Evolutionary conservation across 2,888 invertebrate genomes (phyloP).

Genomic region (Acleris literana): DNA sequence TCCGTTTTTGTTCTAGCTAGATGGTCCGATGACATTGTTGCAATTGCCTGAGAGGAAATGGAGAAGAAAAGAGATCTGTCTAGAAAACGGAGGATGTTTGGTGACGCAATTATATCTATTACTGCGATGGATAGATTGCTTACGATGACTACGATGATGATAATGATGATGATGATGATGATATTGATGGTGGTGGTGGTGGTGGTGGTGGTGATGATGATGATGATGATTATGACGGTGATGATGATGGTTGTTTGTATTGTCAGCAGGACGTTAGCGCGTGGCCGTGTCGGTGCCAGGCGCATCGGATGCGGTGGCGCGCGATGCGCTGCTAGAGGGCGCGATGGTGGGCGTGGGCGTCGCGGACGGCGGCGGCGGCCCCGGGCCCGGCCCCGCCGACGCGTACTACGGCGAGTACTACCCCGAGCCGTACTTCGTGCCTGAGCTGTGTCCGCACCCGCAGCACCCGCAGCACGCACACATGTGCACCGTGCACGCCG

Average conservation of each 20-base stretch:
- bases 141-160: no score
- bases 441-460: conserved; percentile 85
- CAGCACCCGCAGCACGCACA: conserved; percentile 84
- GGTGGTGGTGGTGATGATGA: no score
- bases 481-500: conserved; percentile 89
- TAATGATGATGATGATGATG: no score
- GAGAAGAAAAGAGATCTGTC: no score
- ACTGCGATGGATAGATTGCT: no score
- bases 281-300: conserved; percentile 45
- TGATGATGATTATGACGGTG: background rate
- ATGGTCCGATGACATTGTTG: no score
- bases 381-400: conserved; percentile 59
- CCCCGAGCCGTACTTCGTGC: conserved; percentile 83
- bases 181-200: no score
- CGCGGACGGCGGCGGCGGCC: conserved; percentile 69
- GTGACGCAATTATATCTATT: no score
- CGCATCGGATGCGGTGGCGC: conserved; percentile 65
- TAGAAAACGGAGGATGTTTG: no score
- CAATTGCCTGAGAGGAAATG: no score
- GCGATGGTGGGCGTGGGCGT: conserved; percentile 80
- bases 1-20: no score
- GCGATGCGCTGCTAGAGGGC: conserved; percentile 70
- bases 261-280: conserved; percentile 7
- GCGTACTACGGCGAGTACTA: conserved; percentile 84
- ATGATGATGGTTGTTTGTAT: conserved; percentile 45